These are phyloP conservation scores for Danio albolineatus DNA, from an alignment of 2,797 vertebrate species.

Conservation along the genomic window DNA sequence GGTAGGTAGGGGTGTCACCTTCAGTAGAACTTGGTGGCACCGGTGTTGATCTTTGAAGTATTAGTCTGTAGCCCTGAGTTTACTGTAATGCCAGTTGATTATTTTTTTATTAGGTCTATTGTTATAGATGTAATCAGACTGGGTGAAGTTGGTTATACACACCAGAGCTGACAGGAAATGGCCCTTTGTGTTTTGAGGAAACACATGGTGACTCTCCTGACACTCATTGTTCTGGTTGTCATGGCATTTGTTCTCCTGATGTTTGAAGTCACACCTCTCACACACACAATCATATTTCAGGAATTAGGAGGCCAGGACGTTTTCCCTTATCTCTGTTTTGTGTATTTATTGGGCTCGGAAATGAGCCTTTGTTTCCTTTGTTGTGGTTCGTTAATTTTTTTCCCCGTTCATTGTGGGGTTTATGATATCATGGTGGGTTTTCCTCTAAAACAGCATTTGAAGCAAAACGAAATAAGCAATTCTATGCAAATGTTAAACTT, in stretches of 20 bases:
- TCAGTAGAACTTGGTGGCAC: too few relatives aligned
- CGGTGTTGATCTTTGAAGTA: too few relatives aligned
- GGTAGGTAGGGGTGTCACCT: too few relatives aligned
- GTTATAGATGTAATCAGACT: background rate
- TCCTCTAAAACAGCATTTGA: background rate
- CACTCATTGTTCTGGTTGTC: conserved; percentile 62
- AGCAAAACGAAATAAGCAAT: background rate
- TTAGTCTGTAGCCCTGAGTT: too few relatives aligned
- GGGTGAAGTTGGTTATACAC: conserved; percentile 15
- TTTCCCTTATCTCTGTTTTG: conserved; percentile 3
- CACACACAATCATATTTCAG: background rate
- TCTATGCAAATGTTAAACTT: too few relatives aligned
- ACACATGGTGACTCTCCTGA: conserved; percentile 57
- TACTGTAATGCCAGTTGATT: background rate
- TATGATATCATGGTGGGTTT: background rate
- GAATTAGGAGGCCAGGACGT: background rate
- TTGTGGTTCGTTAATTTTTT: background rate
- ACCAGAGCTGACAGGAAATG: conserved; percentile 53
- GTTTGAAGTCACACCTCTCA: conserved; percentile 31
- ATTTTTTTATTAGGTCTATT: background rate
- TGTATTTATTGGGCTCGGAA: background rate
- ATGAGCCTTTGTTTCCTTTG: conserved; percentile 16
- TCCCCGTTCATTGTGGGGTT: background rate
- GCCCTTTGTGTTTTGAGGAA: conserved; percentile 56
- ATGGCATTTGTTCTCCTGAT: conserved; percentile 40